Conservation (phyloP, 1,140 invertebrate genomes). For the Ditylenchus dipsaci region DNA sequence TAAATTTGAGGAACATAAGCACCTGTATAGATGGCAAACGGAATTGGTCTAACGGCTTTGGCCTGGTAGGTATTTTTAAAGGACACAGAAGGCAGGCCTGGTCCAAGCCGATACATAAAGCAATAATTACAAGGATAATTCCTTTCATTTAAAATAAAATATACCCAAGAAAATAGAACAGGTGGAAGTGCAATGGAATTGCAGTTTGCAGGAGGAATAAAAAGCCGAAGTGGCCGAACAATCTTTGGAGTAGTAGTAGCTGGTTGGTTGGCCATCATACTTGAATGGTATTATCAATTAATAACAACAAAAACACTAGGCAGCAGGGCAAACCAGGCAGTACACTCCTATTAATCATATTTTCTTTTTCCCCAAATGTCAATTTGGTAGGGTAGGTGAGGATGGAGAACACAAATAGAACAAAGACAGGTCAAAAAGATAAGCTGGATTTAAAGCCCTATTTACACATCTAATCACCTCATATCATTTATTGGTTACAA, state of each 20-base stretch:
- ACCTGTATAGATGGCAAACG: conserved; percentile 36
- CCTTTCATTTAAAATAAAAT: too few species aligned
- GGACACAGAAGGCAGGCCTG: conserved; percentile 27
- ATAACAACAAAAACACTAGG: neutral
- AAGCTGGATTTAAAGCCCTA: neutral
- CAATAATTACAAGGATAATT: too few species aligned
- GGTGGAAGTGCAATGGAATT: too few species aligned
- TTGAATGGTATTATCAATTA: neutral
- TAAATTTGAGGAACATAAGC: too few species aligned
- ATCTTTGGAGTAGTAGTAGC: neutral
- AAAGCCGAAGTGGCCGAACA: too few species aligned
- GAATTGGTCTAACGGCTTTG: conserved; percentile 46
- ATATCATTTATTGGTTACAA: neutral
- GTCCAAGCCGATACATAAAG: too few species aligned
- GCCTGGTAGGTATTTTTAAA: conserved; percentile 24
- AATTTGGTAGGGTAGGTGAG: neutral
- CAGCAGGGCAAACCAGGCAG: neutral
- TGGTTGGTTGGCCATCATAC: neutral
- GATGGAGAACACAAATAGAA: neutral
- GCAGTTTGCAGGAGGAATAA: too few species aligned
- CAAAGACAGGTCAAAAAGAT: neutral
- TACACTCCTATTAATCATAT: neutral
- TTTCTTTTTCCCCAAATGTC: neutral
- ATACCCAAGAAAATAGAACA: too few species aligned
- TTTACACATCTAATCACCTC: neutral